Percentiles rank a stretch among this genome's conserved stretches.
Conservation (phyloP, 2,797 vertebrate species). For the Tokudaia muenninki region DNA sequence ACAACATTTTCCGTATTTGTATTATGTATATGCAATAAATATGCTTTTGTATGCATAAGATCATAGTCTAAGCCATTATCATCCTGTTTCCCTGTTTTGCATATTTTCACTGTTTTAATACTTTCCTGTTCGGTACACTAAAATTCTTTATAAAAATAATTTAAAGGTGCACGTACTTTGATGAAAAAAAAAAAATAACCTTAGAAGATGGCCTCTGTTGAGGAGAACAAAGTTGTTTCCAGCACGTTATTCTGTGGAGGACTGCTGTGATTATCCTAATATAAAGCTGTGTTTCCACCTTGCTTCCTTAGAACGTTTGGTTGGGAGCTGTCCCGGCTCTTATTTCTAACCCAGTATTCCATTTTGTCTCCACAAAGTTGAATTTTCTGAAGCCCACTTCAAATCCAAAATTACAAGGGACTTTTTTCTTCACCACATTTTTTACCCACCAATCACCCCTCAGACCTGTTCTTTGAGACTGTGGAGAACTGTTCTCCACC, state of each 20-base stretch:
- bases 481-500: background rate
- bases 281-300: background rate
- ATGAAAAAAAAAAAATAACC: background rate
- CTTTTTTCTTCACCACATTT: background rate
- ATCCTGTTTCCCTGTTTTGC: background rate
- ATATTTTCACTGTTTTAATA: background rate
- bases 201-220: background rate
- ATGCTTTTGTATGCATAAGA: background rate
- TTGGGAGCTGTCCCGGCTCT: background rate
- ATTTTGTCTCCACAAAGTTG: background rate
- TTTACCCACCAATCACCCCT: background rate
- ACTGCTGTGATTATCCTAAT: background rate
- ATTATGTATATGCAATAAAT: background rate
- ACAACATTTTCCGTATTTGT: background rate
- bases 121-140: background rate
- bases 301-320: background rate
- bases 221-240: background rate
- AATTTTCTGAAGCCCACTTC: background rate
- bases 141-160: background rate
- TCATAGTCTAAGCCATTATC: background rate
- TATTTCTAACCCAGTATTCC: constrained; percentile 16
- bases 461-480: background rate
- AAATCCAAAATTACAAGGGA: background rate
- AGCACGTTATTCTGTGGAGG: background rate
- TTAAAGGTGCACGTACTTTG: background rate